Evolutionary conservation across 2,113 vertebrate species (phyloP).

Genomic region (Arothron firmamentum): DNA sequence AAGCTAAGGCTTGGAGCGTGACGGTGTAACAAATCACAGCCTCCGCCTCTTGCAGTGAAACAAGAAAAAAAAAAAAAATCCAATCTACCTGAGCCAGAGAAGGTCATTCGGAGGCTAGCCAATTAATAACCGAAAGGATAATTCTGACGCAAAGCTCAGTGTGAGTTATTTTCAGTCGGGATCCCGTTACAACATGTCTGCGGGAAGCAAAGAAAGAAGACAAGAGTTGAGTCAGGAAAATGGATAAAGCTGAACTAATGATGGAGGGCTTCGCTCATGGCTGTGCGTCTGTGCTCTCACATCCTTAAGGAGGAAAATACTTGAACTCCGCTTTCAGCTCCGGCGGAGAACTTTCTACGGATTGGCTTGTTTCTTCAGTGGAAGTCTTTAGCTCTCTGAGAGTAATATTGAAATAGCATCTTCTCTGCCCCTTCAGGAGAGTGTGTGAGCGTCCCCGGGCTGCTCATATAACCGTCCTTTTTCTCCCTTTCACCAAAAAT

Average conservation of each 20-base stretch:
- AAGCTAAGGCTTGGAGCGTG: slow-evolving; percentile 33
- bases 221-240: not conserved
- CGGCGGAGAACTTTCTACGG: too few species aligned
- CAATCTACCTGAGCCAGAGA: slow-evolving; percentile 3
- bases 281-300: slow-evolving; percentile 10
- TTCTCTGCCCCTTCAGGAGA: slow-evolving; percentile 9
- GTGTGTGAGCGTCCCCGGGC: slow-evolving; percentile 30
- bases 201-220: not conserved
- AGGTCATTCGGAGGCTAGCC: slow-evolving; percentile 25
- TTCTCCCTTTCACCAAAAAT: not conserved
- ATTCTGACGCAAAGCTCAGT: slow-evolving; percentile 16
- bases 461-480: slow-evolving; percentile 44
- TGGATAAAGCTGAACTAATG: not conserved
- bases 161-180: slow-evolving; percentile 20
- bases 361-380: too few species aligned
- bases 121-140: slow-evolving; percentile 34
- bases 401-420: slow-evolving; percentile 18
- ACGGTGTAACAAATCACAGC: slow-evolving; percentile 10
- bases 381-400: not conserved
- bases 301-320: slow-evolving; percentile 24
- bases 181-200: not conserved
- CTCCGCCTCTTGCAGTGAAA: slow-evolving; percentile 20
- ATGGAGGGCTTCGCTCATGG: not conserved
- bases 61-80: slow-evolving; percentile 26
- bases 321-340: too few species aligned